Conservation (phyloP, 2,797 vertebrate genomes). For the Dendrocincla fuliginosa region DNA sequence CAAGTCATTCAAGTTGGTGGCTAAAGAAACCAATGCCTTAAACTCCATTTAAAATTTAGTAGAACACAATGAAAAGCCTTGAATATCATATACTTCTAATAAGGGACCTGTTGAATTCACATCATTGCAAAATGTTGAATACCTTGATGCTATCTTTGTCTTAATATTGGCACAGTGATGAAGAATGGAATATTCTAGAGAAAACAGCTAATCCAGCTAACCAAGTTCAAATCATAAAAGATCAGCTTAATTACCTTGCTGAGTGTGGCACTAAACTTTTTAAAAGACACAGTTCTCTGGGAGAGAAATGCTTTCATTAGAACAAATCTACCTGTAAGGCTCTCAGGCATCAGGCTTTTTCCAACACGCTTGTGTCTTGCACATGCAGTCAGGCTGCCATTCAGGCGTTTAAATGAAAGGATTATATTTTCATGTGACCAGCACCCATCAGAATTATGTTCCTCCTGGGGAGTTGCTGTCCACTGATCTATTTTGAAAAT, state of each 20-base stretch:
- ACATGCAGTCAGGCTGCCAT: neutral
- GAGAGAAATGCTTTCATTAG: neutral
- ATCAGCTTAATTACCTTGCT: neutral
- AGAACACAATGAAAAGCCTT: neutral
- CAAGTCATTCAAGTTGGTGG: neutral
- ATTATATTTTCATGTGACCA: slow-evolving; percentile 42
- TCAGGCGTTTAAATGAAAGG: slow-evolving; percentile 44
- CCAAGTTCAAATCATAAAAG: neutral
- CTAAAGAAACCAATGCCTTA: neutral
- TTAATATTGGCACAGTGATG: neutral
- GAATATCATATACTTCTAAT: neutral
- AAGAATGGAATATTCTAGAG: neutral
- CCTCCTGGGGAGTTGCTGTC: neutral
- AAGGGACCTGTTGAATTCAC: neutral
- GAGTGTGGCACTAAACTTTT: neutral
- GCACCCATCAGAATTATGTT: slow-evolving; percentile 8
- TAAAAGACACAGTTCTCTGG: neutral
- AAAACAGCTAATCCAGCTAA: neutral
- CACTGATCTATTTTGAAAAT: slow-evolving; percentile 54
- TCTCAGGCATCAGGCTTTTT: neutral
- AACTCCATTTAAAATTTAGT: neutral
- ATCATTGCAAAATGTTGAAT: neutral
- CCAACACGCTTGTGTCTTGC: neutral
- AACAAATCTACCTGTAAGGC: neutral
- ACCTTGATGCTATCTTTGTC: neutral